These are phyloP conservation scores for Ectemnius continuus DNA, from an alignment of 2,888 invertebrate genomes.

Conservation along the genomic window DNA sequence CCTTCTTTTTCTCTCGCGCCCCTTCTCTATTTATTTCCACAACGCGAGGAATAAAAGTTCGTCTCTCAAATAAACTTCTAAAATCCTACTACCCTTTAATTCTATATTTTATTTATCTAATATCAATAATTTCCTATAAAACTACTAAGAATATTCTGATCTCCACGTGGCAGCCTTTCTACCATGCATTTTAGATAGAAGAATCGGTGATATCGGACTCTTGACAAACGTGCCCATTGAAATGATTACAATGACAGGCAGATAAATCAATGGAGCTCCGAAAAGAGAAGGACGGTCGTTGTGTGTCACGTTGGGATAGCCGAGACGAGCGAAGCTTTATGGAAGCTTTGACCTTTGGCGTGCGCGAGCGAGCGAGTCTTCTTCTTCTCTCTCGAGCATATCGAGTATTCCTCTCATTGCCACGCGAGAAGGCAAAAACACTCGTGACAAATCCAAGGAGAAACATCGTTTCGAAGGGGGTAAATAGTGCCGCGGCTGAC, in stretches of 20 bases:
- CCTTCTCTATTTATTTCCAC: not conserved
- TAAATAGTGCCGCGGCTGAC: slow-evolving; percentile 59
- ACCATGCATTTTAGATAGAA: too few relatives aligned
- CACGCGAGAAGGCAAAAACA: slow-evolving; percentile 40
- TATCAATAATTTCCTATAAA: too few relatives aligned
- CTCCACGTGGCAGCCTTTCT: too few relatives aligned
- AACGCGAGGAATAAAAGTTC: not conserved
- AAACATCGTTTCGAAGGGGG: slow-evolving; percentile 57
- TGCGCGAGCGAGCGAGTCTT: not conserved
- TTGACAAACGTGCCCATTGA: too few relatives aligned
- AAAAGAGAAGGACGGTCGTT: slow-evolving; percentile 4
- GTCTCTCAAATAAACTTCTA: too few relatives aligned
- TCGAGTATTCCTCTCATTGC: slow-evolving; percentile 7
- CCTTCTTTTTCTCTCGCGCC: not conserved
- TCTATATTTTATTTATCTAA: too few relatives aligned
- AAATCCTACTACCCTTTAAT: too few relatives aligned
- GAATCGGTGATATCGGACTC: too few relatives aligned
- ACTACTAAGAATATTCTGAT: too few relatives aligned
- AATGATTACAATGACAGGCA: not conserved
- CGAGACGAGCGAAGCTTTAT: slow-evolving; percentile 37
- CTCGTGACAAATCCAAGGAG: slow-evolving; percentile 68
- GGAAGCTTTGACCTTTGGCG: slow-evolving; percentile 41
- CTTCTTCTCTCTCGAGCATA: not conserved
- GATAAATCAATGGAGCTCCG: slow-evolving; percentile 3
- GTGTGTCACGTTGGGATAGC: slow-evolving; percentile 23